phyloP scores from a whole-genome alignment of 2,113 vertebrate species.

The Bombycilla garrulus region DNA sequence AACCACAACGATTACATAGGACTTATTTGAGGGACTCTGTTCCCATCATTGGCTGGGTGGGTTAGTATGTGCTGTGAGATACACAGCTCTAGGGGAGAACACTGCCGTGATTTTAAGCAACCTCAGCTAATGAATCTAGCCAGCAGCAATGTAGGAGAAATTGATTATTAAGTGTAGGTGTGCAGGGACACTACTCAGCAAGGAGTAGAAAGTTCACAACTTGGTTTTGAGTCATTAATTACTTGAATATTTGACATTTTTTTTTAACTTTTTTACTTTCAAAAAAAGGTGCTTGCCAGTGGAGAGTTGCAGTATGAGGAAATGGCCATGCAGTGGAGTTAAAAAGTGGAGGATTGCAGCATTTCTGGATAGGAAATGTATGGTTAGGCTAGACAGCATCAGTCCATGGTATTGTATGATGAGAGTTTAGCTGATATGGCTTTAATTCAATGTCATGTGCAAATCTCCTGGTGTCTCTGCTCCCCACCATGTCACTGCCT shows the following conservation, averaged over 20 bases:
- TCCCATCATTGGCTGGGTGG: not conserved
- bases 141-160: not conserved
- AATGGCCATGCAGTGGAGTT: not conserved
- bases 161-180: not conserved
- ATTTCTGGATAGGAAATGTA: not conserved
- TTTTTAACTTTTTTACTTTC: not conserved
- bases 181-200: not conserved
- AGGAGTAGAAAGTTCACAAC: not conserved
- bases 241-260: not conserved
- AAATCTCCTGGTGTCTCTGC: fast-evolving
- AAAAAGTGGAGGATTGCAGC: not conserved
- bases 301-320: not conserved
- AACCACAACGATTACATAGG: fast-evolving
- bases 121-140: not conserved
- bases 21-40: not conserved
- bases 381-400: not conserved
- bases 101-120: not conserved
- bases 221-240: not conserved
- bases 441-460: not conserved
- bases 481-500: not conserved
- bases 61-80: not conserved
- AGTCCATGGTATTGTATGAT: not conserved
- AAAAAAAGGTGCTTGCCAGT: not conserved
- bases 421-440: not conserved
- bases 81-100: not conserved